A percentile compares a stretch with the other conserved stretches of the same genome.
These are phyloP conservation scores for Synanthedon andrenaeformis DNA, from an alignment of 2,888 invertebrate genomes.

Conservation along the genomic window DNA sequence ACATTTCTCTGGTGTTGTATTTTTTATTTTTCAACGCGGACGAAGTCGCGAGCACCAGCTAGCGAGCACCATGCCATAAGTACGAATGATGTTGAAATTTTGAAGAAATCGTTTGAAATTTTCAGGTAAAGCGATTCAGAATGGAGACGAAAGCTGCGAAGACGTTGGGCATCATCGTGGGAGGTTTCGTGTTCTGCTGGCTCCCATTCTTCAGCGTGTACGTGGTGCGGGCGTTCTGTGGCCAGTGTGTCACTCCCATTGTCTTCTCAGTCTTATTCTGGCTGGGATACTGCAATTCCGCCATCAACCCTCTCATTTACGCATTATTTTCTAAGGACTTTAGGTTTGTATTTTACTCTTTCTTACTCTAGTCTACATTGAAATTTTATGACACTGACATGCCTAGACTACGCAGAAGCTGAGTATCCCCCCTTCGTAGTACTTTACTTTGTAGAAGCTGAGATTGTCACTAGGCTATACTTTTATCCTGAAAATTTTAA, in stretches of 20 bases:
- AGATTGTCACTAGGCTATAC: no score
- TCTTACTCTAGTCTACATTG: no score
- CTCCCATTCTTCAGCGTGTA: conserved; percentile 97
- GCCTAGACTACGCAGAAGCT: no score
- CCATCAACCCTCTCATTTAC: conserved; percentile 95
- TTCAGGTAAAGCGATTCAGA: conserved; percentile 87
- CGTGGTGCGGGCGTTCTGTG: conserved; percentile 88
- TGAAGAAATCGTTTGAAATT: conserved; percentile 1
- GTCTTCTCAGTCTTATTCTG: conserved; percentile 94
- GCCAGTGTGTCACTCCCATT: conserved; percentile 84
- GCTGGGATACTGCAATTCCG: conserved; percentile 98
- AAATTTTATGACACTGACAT: no score
- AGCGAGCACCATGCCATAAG: no score
- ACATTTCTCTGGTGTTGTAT: no score
- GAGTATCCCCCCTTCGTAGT: no score
- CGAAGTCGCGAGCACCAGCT: no score
- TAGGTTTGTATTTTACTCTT: conserved; percentile 25
- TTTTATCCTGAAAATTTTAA: no score
- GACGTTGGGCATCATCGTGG: conserved; percentile 96
- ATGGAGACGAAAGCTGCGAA: conserved; percentile 98
- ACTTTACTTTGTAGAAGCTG: no score
- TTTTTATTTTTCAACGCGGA: no score
- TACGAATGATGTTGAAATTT: no score
- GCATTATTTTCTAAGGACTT: conserved; percentile 96
- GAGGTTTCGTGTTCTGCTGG: conserved; percentile 97